These are phyloP conservation scores for Phyllotis vaccarum DNA, from an alignment of 2,797 vertebrate genomes.

Conservation along the genomic window DNA sequence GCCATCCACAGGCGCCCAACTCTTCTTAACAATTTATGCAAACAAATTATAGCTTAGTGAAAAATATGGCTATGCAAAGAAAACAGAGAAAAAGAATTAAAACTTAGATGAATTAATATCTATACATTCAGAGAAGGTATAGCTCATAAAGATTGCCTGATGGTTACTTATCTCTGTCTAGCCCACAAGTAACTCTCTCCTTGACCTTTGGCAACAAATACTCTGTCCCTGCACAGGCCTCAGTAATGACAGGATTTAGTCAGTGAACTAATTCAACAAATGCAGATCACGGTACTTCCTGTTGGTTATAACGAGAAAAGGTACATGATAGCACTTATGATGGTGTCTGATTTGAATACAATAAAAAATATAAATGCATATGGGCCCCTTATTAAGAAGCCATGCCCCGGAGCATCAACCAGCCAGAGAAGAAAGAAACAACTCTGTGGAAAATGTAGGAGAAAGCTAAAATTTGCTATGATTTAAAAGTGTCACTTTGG, in stretches of 20 bases:
- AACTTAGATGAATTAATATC: background rate
- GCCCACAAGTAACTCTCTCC: background rate
- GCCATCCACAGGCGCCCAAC: background rate
- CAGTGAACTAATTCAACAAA: background rate
- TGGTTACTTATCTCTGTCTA: background rate
- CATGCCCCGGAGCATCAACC: background rate
- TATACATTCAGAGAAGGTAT: background rate
- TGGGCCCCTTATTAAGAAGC: background rate
- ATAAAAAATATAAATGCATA: background rate
- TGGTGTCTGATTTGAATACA: background rate
- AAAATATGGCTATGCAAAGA: background rate
- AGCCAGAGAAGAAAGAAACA: background rate
- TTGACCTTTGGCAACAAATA: background rate
- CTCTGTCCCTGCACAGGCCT: background rate
- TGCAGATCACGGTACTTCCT: background rate
- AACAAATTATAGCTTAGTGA: slow-evolving; percentile 30
- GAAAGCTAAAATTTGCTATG: slow-evolving; percentile 5
- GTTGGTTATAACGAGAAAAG: background rate
- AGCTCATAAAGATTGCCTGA: background rate
- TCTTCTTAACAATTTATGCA: background rate
- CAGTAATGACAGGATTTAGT: background rate
- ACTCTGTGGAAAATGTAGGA: background rate
- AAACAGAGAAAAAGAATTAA: background rate
- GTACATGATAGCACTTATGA: background rate
- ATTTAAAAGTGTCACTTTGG: slow-evolving; percentile 17